Conservation (phyloP, 1,140 invertebrate species). For the Caenorhabditis briggsae region DNA sequence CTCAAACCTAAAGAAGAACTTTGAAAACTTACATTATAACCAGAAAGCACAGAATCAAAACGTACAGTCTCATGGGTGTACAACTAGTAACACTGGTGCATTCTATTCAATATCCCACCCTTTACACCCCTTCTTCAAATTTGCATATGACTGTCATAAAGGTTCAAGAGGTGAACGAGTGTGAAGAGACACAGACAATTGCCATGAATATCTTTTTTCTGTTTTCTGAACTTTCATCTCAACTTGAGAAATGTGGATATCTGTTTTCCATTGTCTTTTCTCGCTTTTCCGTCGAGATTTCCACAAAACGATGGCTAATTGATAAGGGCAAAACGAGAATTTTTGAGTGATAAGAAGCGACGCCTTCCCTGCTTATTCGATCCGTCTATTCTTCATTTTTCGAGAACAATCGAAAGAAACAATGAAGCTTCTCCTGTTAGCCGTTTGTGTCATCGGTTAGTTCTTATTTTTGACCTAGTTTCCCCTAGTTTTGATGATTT, state of each 20-base stretch:
- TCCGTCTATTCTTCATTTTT: neutral
- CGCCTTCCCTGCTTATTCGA: constrained; percentile 40
- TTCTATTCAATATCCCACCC: neutral
- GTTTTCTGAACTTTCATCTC: constrained; percentile 25
- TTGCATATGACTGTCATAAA: constrained; percentile 30
- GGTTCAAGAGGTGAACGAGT: neutral
- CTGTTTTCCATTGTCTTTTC: neutral
- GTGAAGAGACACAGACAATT: neutral
- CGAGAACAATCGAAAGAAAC: neutral
- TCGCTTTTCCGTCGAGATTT: constrained; percentile 33
- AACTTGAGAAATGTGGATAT: neutral
- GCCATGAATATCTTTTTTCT: neutral
- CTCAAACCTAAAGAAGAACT: no score
- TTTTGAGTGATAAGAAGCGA: constrained; percentile 24
- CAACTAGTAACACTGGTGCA: neutral
- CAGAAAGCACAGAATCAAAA: constrained; percentile 2
- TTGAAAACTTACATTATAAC: neutral
- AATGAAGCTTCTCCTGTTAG: constrained; percentile 48
- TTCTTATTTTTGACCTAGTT: neutral
- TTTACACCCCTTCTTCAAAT: neutral
- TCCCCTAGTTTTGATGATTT: neutral
- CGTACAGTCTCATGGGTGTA: neutral
- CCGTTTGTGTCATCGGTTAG: constrained; percentile 42
- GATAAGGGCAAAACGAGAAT: constrained; percentile 49
- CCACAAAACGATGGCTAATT: constrained; percentile 37